phyloP scores from a whole-genome alignment of 2,797 vertebrate genomes.

The Poecilia picta region DNA sequence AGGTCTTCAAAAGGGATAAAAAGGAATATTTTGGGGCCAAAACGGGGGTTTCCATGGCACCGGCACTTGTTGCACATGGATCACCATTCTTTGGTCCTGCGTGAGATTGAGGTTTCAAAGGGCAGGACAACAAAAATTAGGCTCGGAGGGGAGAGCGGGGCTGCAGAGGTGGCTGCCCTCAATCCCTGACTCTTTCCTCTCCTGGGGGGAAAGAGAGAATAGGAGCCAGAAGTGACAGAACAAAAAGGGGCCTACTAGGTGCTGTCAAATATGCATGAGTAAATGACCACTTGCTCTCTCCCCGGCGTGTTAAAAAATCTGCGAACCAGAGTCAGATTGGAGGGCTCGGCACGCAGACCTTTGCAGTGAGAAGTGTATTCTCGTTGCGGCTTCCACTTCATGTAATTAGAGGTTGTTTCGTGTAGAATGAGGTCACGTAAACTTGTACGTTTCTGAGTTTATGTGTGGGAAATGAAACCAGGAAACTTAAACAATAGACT shows the following conservation, averaged over 20 bases:
- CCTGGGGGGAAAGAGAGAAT: slow-evolving; percentile 78
- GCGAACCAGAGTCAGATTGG: slow-evolving; percentile 45
- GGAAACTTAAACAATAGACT: slow-evolving; percentile 79
- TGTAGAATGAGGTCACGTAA: slow-evolving; percentile 74
- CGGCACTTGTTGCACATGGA: slow-evolving; percentile 89
- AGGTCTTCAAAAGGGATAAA: slow-evolving; percentile 93
- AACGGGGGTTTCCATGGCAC: slow-evolving; percentile 94
- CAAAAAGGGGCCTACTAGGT: slow-evolving; percentile 80
- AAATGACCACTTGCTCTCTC: slow-evolving; percentile 83
- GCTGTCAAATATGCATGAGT: slow-evolving; percentile 83
- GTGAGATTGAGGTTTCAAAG: slow-evolving; percentile 86
- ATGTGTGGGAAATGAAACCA: slow-evolving; percentile 79
- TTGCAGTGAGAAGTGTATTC: slow-evolving; percentile 71
- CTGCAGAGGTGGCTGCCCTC: slow-evolving; percentile 86
- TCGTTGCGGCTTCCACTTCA: slow-evolving; percentile 75
- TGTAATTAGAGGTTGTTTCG: slow-evolving; percentile 80
- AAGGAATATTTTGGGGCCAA: slow-evolving; percentile 92
- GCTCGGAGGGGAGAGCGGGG: slow-evolving; percentile 78
- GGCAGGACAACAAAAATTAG: slow-evolving; percentile 84
- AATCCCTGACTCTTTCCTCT: slow-evolving; percentile 77
- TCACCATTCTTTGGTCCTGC: slow-evolving; percentile 85
- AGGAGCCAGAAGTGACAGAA: slow-evolving; percentile 79
- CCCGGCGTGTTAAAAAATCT: slow-evolving; percentile 55
- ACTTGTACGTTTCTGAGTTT: slow-evolving; percentile 76
- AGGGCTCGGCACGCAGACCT: slow-evolving; percentile 56